Conservation (phyloP, 2,888 invertebrate genomes). For the Rhyacophila evoluta region DNA sequence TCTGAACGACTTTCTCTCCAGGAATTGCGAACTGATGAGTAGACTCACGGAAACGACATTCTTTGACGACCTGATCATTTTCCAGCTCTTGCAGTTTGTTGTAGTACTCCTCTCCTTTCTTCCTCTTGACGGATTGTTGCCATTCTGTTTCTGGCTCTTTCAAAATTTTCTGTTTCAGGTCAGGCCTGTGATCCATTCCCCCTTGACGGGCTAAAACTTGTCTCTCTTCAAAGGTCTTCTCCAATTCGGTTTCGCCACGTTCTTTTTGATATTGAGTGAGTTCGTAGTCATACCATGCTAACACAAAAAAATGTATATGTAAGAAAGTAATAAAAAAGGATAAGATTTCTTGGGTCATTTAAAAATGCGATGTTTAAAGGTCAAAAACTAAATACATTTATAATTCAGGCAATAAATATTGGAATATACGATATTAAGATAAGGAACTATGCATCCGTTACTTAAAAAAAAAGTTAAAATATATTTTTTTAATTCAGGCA, state of each 20-base stretch:
- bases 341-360: not conserved
- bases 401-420: not conserved
- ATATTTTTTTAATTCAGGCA: not conserved
- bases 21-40: conserved; percentile 87
- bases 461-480: too few species aligned
- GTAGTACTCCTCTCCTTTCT: conserved; percentile 87
- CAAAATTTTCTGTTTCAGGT: conserved; percentile 75
- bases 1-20: conserved; percentile 82
- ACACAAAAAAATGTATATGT: conserved; percentile 35
- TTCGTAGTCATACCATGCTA: conserved; percentile 94
- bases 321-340: not conserved
- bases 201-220: conserved; percentile 77
- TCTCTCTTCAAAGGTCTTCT: conserved; percentile 89
- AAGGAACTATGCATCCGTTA: not conserved
- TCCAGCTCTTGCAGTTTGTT: conserved; percentile 85
- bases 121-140: conserved; percentile 85
- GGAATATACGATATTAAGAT: not conserved
- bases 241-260: conserved; percentile 85
- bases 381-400: not conserved
- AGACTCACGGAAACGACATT: conserved; percentile 81
- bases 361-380: not conserved
- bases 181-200: conserved; percentile 74
- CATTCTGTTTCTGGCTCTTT: conserved; percentile 86
- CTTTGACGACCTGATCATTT: conserved; percentile 86
- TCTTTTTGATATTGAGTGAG: conserved; percentile 86